phyloP scores from a whole-genome alignment of 2,888 invertebrate genomes.

The Archaeoteleia sp. region DNA sequence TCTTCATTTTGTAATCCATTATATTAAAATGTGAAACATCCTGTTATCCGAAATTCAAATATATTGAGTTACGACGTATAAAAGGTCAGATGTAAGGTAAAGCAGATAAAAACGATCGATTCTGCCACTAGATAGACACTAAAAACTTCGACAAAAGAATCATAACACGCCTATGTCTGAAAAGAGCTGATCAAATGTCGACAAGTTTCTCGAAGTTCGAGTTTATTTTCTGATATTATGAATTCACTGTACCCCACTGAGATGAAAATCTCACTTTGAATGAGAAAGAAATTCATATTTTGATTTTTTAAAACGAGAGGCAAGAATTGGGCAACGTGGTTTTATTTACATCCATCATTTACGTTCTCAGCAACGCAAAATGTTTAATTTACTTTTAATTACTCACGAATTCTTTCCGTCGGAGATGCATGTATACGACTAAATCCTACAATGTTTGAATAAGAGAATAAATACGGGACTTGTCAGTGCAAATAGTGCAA shows the following conservation, averaged over 20 bases:
- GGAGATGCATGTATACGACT: slow-evolving; percentile 6
- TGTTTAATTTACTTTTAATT: slow-evolving; percentile 16
- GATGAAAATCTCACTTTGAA: background rate
- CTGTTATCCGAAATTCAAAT: slow-evolving; percentile 21
- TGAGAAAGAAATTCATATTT: background rate
- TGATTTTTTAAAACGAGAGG: background rate
- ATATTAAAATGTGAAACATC: too few relatives aligned
- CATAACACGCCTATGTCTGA: slow-evolving; percentile 1
- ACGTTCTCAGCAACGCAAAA: background rate
- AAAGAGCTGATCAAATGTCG: slow-evolving; percentile 6
- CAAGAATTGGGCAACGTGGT: background rate
- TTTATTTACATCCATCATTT: background rate
- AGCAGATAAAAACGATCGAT: slow-evolving; percentile 23
- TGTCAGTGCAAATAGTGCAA: slow-evolving; percentile 7
- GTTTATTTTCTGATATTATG: background rate
- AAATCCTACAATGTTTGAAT: slow-evolving; percentile 8
- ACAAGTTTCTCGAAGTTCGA: slow-evolving; percentile 10
- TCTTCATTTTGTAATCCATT: too few relatives aligned
- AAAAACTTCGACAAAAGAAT: slow-evolving; percentile 27
- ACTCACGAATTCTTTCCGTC: slow-evolving; percentile 1
- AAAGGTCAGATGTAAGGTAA: slow-evolving; percentile 3
- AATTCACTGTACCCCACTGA: background rate
- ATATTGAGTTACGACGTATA: slow-evolving; percentile 19
- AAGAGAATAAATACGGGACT: slow-evolving; percentile 18
- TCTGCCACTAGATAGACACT: slow-evolving; percentile 24